Conservation (phyloP, 92 coral and sea anemone genomes). For the Parazoanthus swiftii region DNA sequence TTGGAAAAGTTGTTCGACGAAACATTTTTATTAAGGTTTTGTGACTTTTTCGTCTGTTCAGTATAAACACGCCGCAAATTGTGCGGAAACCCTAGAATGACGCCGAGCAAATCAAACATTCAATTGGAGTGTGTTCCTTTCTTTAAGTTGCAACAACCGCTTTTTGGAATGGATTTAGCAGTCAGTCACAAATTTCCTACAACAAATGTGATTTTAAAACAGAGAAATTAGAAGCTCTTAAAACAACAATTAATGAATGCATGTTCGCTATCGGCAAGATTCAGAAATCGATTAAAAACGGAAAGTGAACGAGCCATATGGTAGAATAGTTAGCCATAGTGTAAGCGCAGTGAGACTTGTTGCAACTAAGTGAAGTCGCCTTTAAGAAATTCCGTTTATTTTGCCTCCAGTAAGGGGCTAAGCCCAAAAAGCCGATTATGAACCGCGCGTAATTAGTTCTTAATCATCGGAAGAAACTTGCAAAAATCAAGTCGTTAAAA, state of each 20-base stretch:
- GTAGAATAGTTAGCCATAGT: conserved; percentile 19
- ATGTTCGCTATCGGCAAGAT: conserved; percentile 19
- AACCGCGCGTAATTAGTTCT: conserved; percentile 6
- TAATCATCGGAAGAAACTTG: conserved; percentile 2
- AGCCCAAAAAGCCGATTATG: conserved; percentile 5
- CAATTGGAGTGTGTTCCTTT: neutral
- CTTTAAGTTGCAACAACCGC: neutral
- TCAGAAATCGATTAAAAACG: neutral
- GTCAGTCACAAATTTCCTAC: conserved; percentile 9
- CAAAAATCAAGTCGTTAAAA: conserved; percentile 13
- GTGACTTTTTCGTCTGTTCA: conserved; percentile 3
- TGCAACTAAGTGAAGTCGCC: neutral
- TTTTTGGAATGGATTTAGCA: neutral
- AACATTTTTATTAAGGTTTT: neutral
- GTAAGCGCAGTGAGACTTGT: neutral
- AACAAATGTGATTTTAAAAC: conserved; percentile 12
- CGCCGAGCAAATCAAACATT: neutral
- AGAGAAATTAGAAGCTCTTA: conserved; percentile 10
- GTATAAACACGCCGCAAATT: neutral
- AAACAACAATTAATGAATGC: neutral
- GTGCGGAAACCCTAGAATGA: neutral
- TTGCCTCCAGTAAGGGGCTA: conserved; percentile 1
- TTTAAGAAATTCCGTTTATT: neutral
- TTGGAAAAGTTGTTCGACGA: neutral
- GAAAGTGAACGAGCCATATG: neutral